Percentiles rank a stretch among this genome's conserved stretches.
Conservation (phyloP, 2,888 invertebrate genomes). For the Campaea margaritaria region DNA sequence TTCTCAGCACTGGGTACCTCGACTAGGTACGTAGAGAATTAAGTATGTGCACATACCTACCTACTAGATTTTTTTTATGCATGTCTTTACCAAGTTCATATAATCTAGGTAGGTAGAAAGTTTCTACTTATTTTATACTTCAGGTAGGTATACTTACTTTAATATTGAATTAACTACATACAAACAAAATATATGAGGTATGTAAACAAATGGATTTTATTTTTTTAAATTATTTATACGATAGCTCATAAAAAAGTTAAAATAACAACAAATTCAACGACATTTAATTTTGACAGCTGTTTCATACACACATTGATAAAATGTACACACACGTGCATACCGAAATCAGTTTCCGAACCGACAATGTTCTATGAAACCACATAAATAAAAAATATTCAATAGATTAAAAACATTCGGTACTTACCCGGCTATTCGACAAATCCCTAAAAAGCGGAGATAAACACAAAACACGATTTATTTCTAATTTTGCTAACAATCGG, state of each 20-base stretch:
- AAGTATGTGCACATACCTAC: too few species aligned
- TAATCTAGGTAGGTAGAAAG: too few species aligned
- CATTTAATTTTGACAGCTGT: slow-evolving; percentile 79
- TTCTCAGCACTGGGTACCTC: too few species aligned
- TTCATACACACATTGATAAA: slow-evolving; percentile 58
- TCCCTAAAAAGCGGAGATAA: slow-evolving; percentile 81
- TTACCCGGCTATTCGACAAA: slow-evolving; percentile 80
- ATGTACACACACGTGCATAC: slow-evolving; percentile 67
- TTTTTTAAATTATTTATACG: slow-evolving; percentile 7
- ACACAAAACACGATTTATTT: slow-evolving; percentile 86
- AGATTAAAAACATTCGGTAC: slow-evolving; percentile 54
- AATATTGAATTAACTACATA: too few species aligned
- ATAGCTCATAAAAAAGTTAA: slow-evolving; percentile 42
- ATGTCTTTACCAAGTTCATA: too few species aligned
- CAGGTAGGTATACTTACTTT: too few species aligned
- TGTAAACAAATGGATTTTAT: too few species aligned
- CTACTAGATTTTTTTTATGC: too few species aligned
- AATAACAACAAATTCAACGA: slow-evolving; percentile 56
- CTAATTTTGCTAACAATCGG: slow-evolving; percentile 86
- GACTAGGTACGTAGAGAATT: too few species aligned
- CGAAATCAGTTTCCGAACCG: slow-evolving; percentile 58
- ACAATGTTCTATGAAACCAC: slow-evolving; percentile 67
- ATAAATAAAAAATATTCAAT: slow-evolving; percentile 45
- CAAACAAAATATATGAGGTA: too few species aligned
- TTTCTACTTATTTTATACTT: too few species aligned